Evolutionary conservation across 2,797 vertebrate genomes (phyloP).

Genomic region (Kryptopterus vitreolus): DNA sequence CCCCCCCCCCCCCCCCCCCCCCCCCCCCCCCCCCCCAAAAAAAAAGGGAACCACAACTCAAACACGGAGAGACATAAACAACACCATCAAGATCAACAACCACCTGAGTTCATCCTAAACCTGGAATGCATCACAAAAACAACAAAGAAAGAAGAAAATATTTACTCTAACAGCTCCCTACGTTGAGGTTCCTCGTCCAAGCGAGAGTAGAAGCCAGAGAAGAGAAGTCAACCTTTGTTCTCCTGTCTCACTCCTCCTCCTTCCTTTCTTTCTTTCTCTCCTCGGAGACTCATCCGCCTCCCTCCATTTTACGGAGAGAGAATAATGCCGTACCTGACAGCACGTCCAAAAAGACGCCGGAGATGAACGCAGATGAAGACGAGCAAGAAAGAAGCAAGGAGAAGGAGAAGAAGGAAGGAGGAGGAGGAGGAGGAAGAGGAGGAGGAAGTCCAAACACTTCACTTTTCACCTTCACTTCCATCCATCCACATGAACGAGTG

Average conservation of each 20-base stretch:
- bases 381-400: slow-evolving; percentile 11
- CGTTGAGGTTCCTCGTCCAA: slow-evolving; percentile 57
- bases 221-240: slow-evolving; percentile 75
- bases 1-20: too few relatives aligned
- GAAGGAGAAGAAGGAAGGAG: slow-evolving; percentile 1
- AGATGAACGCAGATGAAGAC: slow-evolving; percentile 25
- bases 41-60: slow-evolving; percentile 5
- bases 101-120: slow-evolving; percentile 35
- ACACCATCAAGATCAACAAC: slow-evolving; percentile 46
- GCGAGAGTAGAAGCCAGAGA: slow-evolving; percentile 52
- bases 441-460: slow-evolving; percentile 48
- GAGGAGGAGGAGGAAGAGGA: slow-evolving; percentile 9
- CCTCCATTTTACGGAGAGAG: slow-evolving; percentile 99
- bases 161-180: slow-evolving; percentile 23
- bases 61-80: neutral
- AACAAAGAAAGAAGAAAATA: neutral
- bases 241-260: slow-evolving; percentile 70
- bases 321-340: slow-evolving; percentile 86
- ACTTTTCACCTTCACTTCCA: slow-evolving; percentile 47
- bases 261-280: slow-evolving; percentile 61
- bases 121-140: neutral
- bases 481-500: slow-evolving; percentile 62
- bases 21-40: neutral
- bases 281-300: slow-evolving; percentile 84
- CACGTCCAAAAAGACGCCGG: slow-evolving; percentile 24